Base-by-base conservation (phyloP, 2,113 vertebrate species). In the Rhabdornis inornatus region DNA sequence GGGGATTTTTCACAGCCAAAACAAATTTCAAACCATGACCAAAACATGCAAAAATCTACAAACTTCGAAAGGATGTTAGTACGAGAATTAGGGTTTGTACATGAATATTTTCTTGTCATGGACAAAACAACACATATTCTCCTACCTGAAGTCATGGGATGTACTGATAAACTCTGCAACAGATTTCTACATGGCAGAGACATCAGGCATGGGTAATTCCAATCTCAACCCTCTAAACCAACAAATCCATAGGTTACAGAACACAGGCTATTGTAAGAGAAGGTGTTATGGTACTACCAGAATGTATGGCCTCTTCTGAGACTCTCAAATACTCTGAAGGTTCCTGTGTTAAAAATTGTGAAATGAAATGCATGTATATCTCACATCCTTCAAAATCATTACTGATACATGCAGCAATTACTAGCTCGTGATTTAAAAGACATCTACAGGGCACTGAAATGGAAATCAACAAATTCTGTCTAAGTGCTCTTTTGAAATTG, bases 301-400 rank as follows among this genome's bases (percentile, higher is more conserved):
- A 83, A 97, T 92, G 85, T 25, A 94, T 8, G 83, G 40, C 61
- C 61, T 87, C n/a, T 60, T 87, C 68, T 11, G 17, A 56, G 74
- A 82, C 89, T 88, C 81, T 86, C 64, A 95, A 96, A 87, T 23
- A 93, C 78, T n/a, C n/a, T n/a, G n/a, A n/a, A 91, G 57, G 79
- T 91, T 97, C 65, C 60, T 79, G 91, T 25, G 75, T 64, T 90
- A 96, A 96, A 95, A 90, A 91, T 2, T 86, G 77, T 89, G 76
- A 96, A 97, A 95, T 76, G 37, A 95, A 94, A 83, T 52, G 74
- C 61, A 18, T 64, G 49, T 70, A 11, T 88, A 93, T 71, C 89
- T 97, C 92, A 89, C 65, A 89, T 96, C 94, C 96, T 96, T 95
- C 90, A 96, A 95, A 98, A 97, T 90, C 95, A 86, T 91, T 93